phyloP scores from a whole-genome alignment of 2,888 invertebrate species.

The Plemyria rubiginata region DNA sequence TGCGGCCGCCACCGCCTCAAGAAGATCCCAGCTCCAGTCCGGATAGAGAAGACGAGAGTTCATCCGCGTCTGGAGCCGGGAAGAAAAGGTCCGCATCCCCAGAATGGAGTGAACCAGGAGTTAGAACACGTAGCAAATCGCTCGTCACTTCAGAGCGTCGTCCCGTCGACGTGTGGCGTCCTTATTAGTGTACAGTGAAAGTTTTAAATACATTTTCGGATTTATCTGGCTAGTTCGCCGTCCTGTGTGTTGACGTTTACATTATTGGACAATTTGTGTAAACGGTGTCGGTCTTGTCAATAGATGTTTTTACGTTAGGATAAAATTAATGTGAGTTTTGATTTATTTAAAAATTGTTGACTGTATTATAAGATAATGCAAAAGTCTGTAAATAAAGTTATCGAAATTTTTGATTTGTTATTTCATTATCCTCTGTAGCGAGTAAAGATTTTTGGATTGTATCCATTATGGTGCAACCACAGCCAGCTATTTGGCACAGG shows the following conservation, averaged over 20 bases:
- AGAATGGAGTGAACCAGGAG: constrained; percentile 75
- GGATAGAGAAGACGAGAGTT: constrained; percentile 75
- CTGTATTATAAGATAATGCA: constrained; percentile 84
- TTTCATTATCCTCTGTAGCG: constrained; percentile 51
- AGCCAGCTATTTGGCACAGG: constrained; percentile 67
- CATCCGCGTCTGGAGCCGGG: constrained; percentile 68
- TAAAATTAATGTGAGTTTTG: constrained; percentile 78
- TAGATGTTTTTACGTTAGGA: constrained; percentile 80
- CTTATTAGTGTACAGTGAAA: constrained; percentile 81
- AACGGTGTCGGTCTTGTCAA: constrained; percentile 66
- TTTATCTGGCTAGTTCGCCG: constrained; percentile 58
- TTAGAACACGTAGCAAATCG: constrained; percentile 75
- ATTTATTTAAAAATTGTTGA: constrained; percentile 82
- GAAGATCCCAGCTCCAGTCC: constrained; percentile 77
- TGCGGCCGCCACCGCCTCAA: constrained; percentile 76
- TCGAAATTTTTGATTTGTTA: constrained; percentile 65
- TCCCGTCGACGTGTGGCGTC: constrained; percentile 91
- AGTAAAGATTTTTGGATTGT: constrained; percentile 73
- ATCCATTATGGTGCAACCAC: constrained; percentile 75
- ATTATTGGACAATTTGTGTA: constrained; percentile 51
- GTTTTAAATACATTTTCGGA: constrained; percentile 36
- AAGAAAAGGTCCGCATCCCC: constrained; percentile 84
- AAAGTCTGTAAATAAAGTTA: constrained; percentile 83
- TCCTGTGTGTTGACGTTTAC: constrained; percentile 56
- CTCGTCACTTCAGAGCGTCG: constrained; percentile 74